Percentiles rank a stretch among this genome's conserved stretches.
These are phyloP conservation scores for Archaeoteleia sp. DNA, from an alignment of 2,888 invertebrate genomes.

Conservation along the genomic window DNA sequence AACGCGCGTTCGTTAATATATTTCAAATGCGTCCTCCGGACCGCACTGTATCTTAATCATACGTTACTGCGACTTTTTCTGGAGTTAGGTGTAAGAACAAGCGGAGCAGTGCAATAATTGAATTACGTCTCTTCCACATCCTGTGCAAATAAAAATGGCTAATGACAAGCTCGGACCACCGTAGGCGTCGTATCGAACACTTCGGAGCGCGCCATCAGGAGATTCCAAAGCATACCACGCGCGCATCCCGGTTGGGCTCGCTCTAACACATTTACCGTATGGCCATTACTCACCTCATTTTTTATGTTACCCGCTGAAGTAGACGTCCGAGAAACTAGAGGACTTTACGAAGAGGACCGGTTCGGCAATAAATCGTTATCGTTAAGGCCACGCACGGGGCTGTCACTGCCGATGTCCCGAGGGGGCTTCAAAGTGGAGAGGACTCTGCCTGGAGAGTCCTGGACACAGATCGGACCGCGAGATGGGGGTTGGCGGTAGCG, in stretches of 20 bases:
- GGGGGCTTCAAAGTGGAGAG: conserved; percentile 24
- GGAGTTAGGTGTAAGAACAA: conserved; percentile 34
- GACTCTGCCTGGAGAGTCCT: background rate
- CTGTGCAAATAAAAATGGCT: conserved; percentile 43
- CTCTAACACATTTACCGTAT: conserved; percentile 30
- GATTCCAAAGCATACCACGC: conserved; percentile 49
- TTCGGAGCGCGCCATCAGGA: conserved; percentile 47
- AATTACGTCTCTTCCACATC: conserved; percentile 41
- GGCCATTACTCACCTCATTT: conserved; percentile 49
- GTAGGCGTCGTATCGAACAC: conserved; percentile 50
- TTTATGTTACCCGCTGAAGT: conserved; percentile 43
- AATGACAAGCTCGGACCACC: conserved; percentile 50
- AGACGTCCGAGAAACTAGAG: conserved; percentile 41
- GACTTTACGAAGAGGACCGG: conserved; percentile 52
- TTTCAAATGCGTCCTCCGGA: too few species aligned
- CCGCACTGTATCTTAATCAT: too few species aligned
- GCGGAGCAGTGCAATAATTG: conserved; percentile 42
- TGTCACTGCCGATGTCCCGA: conserved; percentile 54
- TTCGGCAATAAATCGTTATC: conserved; percentile 58
- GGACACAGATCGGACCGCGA: too few species aligned
- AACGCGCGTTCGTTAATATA: too few species aligned
- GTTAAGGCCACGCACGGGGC: conserved; percentile 50
- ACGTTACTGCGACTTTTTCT: conserved; percentile 5
- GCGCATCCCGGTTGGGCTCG: conserved; percentile 31
- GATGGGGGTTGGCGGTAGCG: conserved; percentile 23